These are phyloP conservation scores for Chelmon rostratus DNA, from an alignment of 2,797 vertebrate genomes.

Conservation along the genomic window DNA sequence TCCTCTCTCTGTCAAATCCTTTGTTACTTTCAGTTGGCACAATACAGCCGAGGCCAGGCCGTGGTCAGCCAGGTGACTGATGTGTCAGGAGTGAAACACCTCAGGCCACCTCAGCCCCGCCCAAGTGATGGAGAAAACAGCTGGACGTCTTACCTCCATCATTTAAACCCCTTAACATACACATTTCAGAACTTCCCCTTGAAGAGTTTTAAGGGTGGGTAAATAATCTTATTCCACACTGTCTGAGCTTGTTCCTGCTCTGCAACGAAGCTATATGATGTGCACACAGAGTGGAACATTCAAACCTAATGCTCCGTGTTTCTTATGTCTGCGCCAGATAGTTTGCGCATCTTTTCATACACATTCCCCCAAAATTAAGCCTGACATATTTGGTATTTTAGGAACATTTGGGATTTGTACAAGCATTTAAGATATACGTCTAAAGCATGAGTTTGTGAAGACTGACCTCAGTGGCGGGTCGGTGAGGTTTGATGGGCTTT, in stretches of 20 bases:
- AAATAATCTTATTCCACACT: slow-evolving; percentile 12
- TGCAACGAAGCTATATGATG: background rate
- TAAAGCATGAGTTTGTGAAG: slow-evolving; percentile 19
- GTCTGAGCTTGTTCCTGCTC: background rate
- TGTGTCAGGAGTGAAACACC: slow-evolving; percentile 32
- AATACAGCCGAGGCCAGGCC: slow-evolving; percentile 28
- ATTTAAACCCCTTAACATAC: background rate
- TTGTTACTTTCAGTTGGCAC: slow-evolving; percentile 44
- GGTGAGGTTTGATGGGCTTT: slow-evolving; percentile 21
- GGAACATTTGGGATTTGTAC: background rate
- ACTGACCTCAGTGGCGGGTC: slow-evolving; percentile 2
- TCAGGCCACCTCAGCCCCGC: slow-evolving; percentile 6
- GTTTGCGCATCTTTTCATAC: background rate
- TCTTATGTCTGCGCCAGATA: slow-evolving; percentile 2
- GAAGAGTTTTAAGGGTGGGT: background rate
- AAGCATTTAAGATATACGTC: slow-evolving; percentile 20
- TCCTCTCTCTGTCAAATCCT: slow-evolving; percentile 35
- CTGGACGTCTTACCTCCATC: background rate
- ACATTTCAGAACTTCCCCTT: background rate
- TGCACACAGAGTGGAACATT: background rate
- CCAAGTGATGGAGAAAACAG: background rate
- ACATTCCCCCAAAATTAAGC: background rate
- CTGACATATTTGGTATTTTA: background rate
- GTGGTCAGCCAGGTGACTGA: slow-evolving; percentile 36
- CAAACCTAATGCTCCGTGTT: background rate